phyloP scores from a whole-genome alignment of 1,140 invertebrate species.

The Brachionus asplanchnoidis region DNA sequence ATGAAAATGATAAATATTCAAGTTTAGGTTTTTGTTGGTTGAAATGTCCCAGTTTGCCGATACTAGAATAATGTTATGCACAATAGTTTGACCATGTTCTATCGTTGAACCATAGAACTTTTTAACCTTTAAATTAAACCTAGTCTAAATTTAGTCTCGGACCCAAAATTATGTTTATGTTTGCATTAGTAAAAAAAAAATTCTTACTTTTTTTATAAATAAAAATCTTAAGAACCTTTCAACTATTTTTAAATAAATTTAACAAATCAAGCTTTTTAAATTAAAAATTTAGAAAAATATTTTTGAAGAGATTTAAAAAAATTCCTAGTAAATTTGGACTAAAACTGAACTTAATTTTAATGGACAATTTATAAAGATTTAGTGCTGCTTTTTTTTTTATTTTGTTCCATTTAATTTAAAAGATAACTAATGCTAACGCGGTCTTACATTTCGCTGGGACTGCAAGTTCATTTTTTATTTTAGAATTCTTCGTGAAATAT shows the following conservation, averaged over 20 bases:
- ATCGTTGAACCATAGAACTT: background rate
- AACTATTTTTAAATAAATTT: background rate
- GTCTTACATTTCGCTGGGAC: too few relatives aligned
- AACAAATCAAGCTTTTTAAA: background rate
- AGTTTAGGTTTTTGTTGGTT: background rate
- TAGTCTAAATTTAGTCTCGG: background rate
- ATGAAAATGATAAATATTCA: background rate
- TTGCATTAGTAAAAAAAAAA: background rate
- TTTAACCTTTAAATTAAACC: background rate
- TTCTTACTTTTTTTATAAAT: background rate
- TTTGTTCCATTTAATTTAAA: background rate
- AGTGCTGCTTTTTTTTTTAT: background rate
- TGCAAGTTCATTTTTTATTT: too few relatives aligned
- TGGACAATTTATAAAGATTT: too few relatives aligned
- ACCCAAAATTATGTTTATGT: background rate
- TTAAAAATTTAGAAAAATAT: background rate
- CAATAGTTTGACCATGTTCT: background rate
- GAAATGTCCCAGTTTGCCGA: background rate
- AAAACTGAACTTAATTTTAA: too few relatives aligned
- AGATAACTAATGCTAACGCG: background rate
- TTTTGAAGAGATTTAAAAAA: background rate
- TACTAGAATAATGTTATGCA: constrained; percentile 7
- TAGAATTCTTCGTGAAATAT: too few relatives aligned
- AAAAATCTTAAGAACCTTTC: background rate
- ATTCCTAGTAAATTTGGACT: background rate